These are phyloP conservation scores for Boloria euphrosyne DNA, from an alignment of 2,888 invertebrate species.

Conservation along the genomic window DNA sequence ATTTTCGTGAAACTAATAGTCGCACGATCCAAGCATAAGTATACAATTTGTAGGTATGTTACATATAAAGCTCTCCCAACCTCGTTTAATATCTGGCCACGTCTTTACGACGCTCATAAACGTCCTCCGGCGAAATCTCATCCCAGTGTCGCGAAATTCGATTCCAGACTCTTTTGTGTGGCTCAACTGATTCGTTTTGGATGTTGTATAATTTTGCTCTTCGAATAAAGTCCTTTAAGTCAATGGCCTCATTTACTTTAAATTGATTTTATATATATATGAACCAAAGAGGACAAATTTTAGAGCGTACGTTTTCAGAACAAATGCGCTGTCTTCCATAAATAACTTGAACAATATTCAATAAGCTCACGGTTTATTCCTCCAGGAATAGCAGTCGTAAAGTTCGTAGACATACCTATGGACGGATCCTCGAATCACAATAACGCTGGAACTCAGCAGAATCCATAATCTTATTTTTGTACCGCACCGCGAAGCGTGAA, in stretches of 20 bases:
- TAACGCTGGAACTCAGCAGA: constrained; percentile 80
- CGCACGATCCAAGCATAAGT: neutral
- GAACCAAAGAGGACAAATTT: constrained; percentile 14
- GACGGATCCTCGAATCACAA: constrained; percentile 83
- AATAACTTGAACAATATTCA: constrained; percentile 79
- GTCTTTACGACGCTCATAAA: constrained; percentile 67
- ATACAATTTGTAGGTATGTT: neutral
- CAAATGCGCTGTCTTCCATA: constrained; percentile 76
- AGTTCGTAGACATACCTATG: constrained; percentile 78
- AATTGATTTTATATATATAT: constrained; percentile 6
- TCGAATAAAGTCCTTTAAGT: constrained; percentile 11
- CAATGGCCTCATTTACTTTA: neutral
- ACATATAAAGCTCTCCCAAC: constrained; percentile 23
- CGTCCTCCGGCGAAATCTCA: constrained; percentile 53
- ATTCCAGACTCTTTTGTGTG: constrained; percentile 53
- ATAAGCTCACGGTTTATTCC: constrained; percentile 76
- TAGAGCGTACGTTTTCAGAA: constrained; percentile 52
- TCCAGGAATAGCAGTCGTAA: constrained; percentile 81
- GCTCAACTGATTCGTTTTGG: constrained; percentile 20
- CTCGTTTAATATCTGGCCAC: constrained; percentile 61
- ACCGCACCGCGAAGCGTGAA: constrained; percentile 81
- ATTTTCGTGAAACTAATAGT: neutral
- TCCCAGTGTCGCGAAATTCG: constrained; percentile 62
- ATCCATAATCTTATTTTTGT: constrained; percentile 83
- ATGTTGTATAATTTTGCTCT: constrained; percentile 9